A percentile compares a stretch with the other conserved stretches of the same genome.
phyloP scores from a whole-genome alignment of 1,140 invertebrate species.

The Nasonia vitripennis region DNA sequence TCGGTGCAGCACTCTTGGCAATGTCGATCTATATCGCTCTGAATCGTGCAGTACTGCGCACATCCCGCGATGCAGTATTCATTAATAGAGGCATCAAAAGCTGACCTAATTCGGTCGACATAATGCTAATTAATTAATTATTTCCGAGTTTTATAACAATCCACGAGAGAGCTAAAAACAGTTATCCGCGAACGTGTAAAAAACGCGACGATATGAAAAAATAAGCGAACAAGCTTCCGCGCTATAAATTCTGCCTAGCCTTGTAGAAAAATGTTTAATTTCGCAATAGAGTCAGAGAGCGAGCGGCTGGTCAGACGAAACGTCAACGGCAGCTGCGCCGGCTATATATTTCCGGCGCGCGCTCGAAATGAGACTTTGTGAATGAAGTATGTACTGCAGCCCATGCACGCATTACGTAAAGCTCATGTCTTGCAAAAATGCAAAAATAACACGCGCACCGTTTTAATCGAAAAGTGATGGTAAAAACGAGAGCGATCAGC shows the following conservation, averaged over 20 bases:
- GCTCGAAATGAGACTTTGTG: conserved; percentile 43
- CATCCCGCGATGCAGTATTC: background rate
- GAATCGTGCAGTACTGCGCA: background rate
- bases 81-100: background rate
- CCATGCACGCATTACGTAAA: background rate
- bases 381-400: conserved; percentile 19
- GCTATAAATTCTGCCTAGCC: conserved; percentile 27
- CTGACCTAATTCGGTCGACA: background rate
- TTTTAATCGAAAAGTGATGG: background rate
- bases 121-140: background rate
- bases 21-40: background rate
- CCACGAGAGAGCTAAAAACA: too few species aligned
- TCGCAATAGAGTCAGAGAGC: conserved; percentile 38
- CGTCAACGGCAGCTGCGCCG: conserved; percentile 57
- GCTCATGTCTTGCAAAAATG: background rate
- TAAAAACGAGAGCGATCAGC: background rate
- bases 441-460: background rate
- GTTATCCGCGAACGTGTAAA: background rate
- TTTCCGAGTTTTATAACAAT: too few species aligned
- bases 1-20: background rate
- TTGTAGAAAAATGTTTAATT: conserved; percentile 48
- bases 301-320: conserved; percentile 41
- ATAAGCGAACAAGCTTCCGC: background rate
- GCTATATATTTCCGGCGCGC: conserved; percentile 39
- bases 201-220: background rate